Base-by-base conservation (phyloP, 2,888 invertebrate genomes). In the Taenaris catops region DNA sequence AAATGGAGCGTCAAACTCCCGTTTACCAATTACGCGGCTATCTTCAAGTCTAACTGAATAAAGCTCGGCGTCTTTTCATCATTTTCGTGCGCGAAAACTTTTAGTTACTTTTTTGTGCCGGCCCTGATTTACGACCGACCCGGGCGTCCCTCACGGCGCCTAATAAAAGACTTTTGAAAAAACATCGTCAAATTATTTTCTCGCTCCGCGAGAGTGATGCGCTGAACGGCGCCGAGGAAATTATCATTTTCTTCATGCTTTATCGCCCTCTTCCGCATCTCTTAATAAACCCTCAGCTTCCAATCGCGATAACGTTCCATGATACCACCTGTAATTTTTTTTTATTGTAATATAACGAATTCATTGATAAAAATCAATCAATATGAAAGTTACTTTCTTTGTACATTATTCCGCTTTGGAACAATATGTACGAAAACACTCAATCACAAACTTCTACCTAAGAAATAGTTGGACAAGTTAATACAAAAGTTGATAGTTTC, bases 271-370 rank as follows among this genome's bases (percentile, higher is more conserved):
- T 49, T 91, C 89, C 29, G 95, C 90, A 34, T 94, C 90, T 55
- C 95, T 88, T 28, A 98, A 88, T 47, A 96, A 91, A 65, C 92
- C 91, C 80, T 98, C 98, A 25, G 98, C 98, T 76, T 97, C 96
- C 39, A 94, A 90, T 58, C 98, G 90, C 29, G 95, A 94, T 46
- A 98, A 94, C 49, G 96, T 93, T 45, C 98, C 98, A 73, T 98
- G 98, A 80, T 96, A 98, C 98, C 98, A 98, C 56, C 95, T 95
- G n/a, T n/a, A n/a, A n/a, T n/a, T n/a, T n/a, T n/a, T 4, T 3
- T 14, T 14, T 14, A 3, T 14, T 14, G 3, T 14, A 14, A 14
- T 14, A 4, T 23, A 5, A n/a, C n/a, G n/a, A n/a, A n/a, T n/a
- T n/a, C n/a, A n/a, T n/a, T n/a, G n/a, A n/a, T n/a, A n/a, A n/a